Conservation (phyloP, 1,140 invertebrate species). For the Trachelipus rathkii region DNA sequence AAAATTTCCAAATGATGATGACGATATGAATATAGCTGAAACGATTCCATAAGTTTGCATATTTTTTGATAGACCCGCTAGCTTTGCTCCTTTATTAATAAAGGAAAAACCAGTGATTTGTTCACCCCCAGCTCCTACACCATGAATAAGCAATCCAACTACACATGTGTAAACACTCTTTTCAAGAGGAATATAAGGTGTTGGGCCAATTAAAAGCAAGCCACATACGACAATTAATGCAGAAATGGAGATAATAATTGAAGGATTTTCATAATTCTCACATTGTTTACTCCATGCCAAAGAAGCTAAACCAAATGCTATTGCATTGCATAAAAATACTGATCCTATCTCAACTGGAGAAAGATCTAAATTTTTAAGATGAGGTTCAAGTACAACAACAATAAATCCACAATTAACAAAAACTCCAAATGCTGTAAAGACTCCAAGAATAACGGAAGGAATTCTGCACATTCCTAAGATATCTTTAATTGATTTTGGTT, state of each 20-base stretch:
- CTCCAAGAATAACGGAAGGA: too few species aligned
- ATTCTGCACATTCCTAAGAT: too few species aligned
- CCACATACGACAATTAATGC: slow-evolving; percentile 61
- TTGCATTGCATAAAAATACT: too few species aligned
- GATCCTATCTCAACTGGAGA: too few species aligned
- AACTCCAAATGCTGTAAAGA: too few species aligned
- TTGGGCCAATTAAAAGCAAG: slow-evolving; percentile 68
- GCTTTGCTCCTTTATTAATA: slow-evolving; percentile 66
- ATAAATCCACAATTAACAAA: too few species aligned
- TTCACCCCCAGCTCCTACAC: slow-evolving; percentile 71
- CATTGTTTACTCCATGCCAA: too few species aligned
- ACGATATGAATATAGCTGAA: slow-evolving; percentile 78
- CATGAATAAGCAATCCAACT: slow-evolving; percentile 68
- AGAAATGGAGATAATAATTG: slow-evolving; percentile 63
- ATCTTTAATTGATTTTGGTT: too few species aligned
- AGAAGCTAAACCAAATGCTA: too few species aligned
- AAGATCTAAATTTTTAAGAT: too few species aligned
- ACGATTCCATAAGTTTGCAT: slow-evolving; percentile 77
- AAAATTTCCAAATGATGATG: slow-evolving; percentile 78
- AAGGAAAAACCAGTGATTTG: slow-evolving; percentile 77
- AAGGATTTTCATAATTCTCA: slow-evolving; percentile 62
- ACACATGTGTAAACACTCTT: slow-evolving; percentile 52
- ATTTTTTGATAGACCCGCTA: slow-evolving; percentile 69
- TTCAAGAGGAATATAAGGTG: slow-evolving; percentile 35
- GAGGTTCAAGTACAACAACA: too few species aligned